Evolutionary conservation across 2,113 vertebrate species (phyloP).

Genomic region (Burhinus oedicnemus): DNA sequence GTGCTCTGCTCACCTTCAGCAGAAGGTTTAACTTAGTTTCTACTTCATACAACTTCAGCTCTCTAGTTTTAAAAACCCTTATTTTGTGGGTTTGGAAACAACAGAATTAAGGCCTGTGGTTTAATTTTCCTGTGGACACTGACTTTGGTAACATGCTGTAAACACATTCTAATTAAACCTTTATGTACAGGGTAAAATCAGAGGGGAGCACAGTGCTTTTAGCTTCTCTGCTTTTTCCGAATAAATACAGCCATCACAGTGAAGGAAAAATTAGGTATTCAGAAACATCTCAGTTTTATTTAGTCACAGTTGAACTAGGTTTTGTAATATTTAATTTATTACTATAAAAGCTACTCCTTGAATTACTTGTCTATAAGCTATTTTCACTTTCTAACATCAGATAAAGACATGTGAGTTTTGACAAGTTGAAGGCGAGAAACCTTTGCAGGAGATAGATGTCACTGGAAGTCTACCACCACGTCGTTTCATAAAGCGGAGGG

Average conservation of each 20-base stretch:
- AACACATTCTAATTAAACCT: background rate
- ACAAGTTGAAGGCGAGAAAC: conserved; percentile 17
- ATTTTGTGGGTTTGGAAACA: background rate
- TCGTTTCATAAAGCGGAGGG: background rate
- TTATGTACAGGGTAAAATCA: background rate
- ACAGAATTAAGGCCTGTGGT: background rate
- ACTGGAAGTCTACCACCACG: background rate
- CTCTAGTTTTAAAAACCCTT: background rate
- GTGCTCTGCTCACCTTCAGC: background rate
- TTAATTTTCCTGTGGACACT: background rate
- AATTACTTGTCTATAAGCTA: background rate
- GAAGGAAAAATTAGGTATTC: background rate
- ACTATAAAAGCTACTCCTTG: background rate
- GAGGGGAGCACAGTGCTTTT: background rate
- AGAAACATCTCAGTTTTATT: background rate
- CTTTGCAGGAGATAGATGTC: conserved; percentile 21
- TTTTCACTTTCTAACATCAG: conserved; percentile 6
- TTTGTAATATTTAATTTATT: background rate
- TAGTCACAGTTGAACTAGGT: conserved; percentile 8
- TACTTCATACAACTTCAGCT: background rate
- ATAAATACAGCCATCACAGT: background rate
- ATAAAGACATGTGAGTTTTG: conserved; percentile 13
- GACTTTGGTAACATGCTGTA: background rate
- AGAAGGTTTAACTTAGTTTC: background rate
- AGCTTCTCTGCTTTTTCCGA: background rate